These are phyloP conservation scores for Lontra canadensis DNA, from an alignment of 2,113 vertebrate species.

Conservation along the genomic window DNA sequence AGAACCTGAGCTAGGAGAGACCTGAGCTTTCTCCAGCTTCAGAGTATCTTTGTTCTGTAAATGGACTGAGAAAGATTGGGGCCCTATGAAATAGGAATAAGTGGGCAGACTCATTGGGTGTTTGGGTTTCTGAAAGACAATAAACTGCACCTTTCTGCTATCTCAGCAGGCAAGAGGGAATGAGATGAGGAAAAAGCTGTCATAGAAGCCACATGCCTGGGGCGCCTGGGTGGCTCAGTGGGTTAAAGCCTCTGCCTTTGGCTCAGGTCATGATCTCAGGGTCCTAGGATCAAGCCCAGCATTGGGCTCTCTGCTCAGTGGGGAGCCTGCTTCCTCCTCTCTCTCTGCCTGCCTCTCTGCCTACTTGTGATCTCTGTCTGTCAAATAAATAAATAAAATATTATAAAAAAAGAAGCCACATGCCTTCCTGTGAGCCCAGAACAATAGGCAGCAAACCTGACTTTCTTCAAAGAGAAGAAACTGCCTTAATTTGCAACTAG, in stretches of 20 bases:
- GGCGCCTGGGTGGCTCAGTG: too few species aligned
- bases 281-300: too few species aligned
- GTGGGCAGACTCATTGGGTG: neutral
- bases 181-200: neutral
- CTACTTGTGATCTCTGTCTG: too few species aligned
- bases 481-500: neutral
- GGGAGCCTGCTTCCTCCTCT: too few species aligned
- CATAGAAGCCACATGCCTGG: neutral
- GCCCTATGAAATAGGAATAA: neutral
- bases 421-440: neutral
- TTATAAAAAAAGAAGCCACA: neutral
- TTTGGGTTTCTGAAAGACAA: conserved; percentile 18
- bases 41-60: neutral
- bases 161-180: neutral
- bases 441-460: neutral
- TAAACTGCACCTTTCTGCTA: neutral
- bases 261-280: too few species aligned
- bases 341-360: too few species aligned
- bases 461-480: conserved; percentile 1
- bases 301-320: too few species aligned
- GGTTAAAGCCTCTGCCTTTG: too few species aligned
- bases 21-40: neutral
- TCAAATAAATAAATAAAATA: too few species aligned
- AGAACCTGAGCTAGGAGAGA: neutral
- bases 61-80: neutral